Evolutionary conservation across 2,113 vertebrate species (phyloP), one percentile per base, ranked within the genome.

Genomic region (Tenebrosternarchus preto): DNA sequence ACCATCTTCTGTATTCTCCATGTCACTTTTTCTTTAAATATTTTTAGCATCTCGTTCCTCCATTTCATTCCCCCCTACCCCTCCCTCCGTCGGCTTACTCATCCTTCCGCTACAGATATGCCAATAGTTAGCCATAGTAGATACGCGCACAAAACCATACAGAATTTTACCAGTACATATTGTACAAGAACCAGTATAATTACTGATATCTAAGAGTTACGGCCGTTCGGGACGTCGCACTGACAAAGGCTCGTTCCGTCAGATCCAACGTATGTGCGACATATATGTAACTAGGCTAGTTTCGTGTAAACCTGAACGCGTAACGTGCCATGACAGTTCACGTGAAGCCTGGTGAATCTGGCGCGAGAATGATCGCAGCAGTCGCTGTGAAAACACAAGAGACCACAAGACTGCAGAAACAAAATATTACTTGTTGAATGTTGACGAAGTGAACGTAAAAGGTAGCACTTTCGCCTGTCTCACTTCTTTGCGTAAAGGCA

Each of bases 381-480:
- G 1, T 59, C 0, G 9, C 33, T 12, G 22, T 43, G 25, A 78
- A 78, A 11, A 31, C 63, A 77, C 50, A 15, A 80, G 24, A 55
- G 64, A 78, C 59, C 72, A 67, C 59, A 84, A 77, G 88, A 87
- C 59, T 12, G 12, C 43, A 50, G 43, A 50, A 9, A 50, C 43
- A 50, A 12, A 50, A 68, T 85, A 86, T 84, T 84, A 93, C 92
- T 92, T 93, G 92, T 92, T 93, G 92, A 92, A 93, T 91, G 92
- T 61, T 77, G 80, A 76, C 80, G 63, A 86, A 66, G 64, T 76
- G 36, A 72, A 60, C 31, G 36, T 46, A n/a, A 61, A 61, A 75
- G 43, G n/a, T 50, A 50, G 53, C 61, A 39, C 33, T 15, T 50
- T 50, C n/a, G 27, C 59, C 16, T 39, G 53, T 22, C 27, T 55